Conservation (phyloP, 2,888 invertebrate species). For the Teinopalpus imperialis region DNA sequence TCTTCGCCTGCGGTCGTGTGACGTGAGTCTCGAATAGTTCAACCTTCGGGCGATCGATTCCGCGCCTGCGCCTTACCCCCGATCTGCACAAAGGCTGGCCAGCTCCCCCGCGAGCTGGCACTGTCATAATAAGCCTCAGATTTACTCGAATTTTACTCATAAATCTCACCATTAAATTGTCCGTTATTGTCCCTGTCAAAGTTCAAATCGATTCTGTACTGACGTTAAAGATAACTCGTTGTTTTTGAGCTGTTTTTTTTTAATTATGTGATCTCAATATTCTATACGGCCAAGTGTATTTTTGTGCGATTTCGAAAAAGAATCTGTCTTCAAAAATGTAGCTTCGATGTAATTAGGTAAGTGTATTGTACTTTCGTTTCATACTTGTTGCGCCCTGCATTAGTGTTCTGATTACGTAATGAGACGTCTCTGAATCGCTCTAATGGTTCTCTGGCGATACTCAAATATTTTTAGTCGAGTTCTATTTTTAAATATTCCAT, state of each 20-base stretch:
- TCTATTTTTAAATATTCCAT: background rate
- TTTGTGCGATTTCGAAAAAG: slow-evolving; percentile 43
- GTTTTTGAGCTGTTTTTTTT: slow-evolving; percentile 9
- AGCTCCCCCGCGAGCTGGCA: slow-evolving; percentile 54
- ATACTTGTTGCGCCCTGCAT: slow-evolving; percentile 70
- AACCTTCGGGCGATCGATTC: slow-evolving; percentile 56
- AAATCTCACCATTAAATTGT: background rate
- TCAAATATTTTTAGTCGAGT: background rate
- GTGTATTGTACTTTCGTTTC: slow-evolving; percentile 52
- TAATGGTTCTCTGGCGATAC: background rate
- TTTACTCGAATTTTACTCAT: slow-evolving; percentile 47
- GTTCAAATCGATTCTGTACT: no score
- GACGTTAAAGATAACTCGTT: no score
- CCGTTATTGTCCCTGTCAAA: no score
- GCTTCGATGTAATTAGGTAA: slow-evolving; percentile 43
- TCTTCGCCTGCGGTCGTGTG: slow-evolving; percentile 29
- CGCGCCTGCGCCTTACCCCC: slow-evolving; percentile 59
- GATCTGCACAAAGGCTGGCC: slow-evolving; percentile 67
- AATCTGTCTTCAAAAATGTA: slow-evolving; percentile 57
- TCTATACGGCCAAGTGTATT: slow-evolving; percentile 16
- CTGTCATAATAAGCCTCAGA: slow-evolving; percentile 68
- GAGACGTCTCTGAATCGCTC: slow-evolving; percentile 34
- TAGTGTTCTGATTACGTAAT: slow-evolving; percentile 63
- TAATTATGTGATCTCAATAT: slow-evolving; percentile 8
- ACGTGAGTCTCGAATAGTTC: slow-evolving; percentile 33